Evolutionary conservation across 2,888 invertebrate species (phyloP).

Genomic region (Cybosia mesomella): DNA sequence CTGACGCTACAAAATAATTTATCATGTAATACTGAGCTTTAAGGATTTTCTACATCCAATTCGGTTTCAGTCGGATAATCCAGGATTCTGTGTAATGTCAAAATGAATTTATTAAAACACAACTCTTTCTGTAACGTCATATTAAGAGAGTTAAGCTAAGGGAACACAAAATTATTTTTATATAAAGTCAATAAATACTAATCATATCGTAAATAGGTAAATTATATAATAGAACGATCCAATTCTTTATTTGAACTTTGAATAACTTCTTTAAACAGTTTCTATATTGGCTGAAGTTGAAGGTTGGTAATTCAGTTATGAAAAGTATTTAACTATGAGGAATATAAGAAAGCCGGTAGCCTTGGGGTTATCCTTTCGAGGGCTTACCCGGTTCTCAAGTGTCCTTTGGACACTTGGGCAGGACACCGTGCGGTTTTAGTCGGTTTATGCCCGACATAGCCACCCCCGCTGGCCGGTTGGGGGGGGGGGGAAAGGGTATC

Average conservation of each 20-base stretch:
- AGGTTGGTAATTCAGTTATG: no score
- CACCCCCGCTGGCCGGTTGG: no score
- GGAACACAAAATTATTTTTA: background rate
- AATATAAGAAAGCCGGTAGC: background rate
- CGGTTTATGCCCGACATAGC: no score
- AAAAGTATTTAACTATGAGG: background rate
- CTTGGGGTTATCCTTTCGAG: no score
- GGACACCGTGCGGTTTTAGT: no score
- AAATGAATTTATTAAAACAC: conserved; percentile 8
- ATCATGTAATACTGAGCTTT: conserved; percentile 8
- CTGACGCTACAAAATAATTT: conserved; percentile 5
- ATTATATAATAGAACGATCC: background rate
- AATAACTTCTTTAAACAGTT: background rate
- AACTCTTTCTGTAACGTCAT: background rate
- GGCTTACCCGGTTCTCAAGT: no score
- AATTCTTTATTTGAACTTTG: background rate
- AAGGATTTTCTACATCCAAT: conserved; percentile 9
- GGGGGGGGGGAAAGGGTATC: no score
- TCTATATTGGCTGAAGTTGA: background rate
- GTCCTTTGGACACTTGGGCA: no score
- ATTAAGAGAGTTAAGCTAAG: background rate
- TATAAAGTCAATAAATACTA: background rate
- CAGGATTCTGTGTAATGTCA: conserved; percentile 11
- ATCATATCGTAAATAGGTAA: background rate
- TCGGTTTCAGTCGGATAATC: conserved; percentile 5